A percentile compares a stretch with the other conserved stretches of the same genome.
phyloP scores from a whole-genome alignment of 2,888 invertebrate genomes.

The Troglohyphantes excavatus region DNA sequence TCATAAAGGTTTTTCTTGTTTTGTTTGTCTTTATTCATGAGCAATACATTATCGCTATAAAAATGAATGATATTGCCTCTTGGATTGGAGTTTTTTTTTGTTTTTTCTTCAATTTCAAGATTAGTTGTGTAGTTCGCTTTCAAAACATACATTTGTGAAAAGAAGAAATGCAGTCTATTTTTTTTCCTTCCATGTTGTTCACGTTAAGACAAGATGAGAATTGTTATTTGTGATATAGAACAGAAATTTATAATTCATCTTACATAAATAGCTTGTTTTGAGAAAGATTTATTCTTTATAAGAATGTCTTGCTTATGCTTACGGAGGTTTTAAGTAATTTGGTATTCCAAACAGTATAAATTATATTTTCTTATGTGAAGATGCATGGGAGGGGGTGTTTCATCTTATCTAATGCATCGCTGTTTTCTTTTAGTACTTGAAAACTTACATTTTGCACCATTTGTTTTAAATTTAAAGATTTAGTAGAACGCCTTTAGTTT shows the following conservation, averaged over 20 bases:
- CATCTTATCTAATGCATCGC: constrained; percentile 5
- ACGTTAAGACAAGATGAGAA: constrained; percentile 53
- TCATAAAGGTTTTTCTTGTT: constrained; percentile 46
- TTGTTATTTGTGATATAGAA: constrained; percentile 57
- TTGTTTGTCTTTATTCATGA: constrained; percentile 66
- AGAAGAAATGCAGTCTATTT: constrained; percentile 24
- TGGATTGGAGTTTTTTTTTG: constrained; percentile 54
- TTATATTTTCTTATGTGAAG: constrained; percentile 24
- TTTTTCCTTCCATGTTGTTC: constrained; percentile 1
- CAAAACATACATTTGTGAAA: constrained; percentile 50
- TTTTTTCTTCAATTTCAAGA: constrained; percentile 62
- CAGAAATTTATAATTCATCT: constrained; percentile 63
- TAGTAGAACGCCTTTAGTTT: neutral
- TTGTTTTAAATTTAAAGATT: neutral
- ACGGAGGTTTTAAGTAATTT: constrained; percentile 51
- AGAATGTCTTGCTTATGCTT: constrained; percentile 39
- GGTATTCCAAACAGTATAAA: constrained; percentile 25
- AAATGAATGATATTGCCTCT: constrained; percentile 64
- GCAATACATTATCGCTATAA: constrained; percentile 63
- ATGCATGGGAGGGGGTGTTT: neutral
- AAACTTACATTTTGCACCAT: neutral
- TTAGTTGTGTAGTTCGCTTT: constrained; percentile 33
- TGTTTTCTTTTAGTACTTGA: neutral
- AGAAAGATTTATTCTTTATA: constrained; percentile 34
- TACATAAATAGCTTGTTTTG: constrained; percentile 41